Conservation (phyloP, 1,140 invertebrate genomes). For the Ganaspis sp. region DNA sequence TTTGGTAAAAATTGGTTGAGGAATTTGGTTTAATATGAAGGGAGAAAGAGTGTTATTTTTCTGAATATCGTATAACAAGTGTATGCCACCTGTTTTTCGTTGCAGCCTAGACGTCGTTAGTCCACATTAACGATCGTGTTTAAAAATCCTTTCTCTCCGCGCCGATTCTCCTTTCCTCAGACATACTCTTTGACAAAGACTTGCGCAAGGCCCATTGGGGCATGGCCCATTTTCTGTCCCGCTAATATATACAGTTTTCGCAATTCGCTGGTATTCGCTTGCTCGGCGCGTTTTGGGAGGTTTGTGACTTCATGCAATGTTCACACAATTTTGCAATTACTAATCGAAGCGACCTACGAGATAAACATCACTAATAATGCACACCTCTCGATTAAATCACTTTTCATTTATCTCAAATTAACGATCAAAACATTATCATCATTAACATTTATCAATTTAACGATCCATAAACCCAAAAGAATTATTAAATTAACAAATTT, state of each 20-base stretch:
- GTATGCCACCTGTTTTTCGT: not conserved
- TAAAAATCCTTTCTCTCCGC: slow-evolving; percentile 23
- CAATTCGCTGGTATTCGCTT: slow-evolving; percentile 68
- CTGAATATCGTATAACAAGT: not conserved
- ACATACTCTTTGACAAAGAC: slow-evolving; percentile 42
- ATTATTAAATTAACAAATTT: too few species aligned
- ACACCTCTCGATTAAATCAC: not conserved
- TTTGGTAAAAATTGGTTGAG: too few species aligned
- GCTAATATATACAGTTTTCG: slow-evolving; percentile 68
- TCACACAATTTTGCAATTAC: slow-evolving; percentile 35
- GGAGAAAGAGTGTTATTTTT: too few species aligned
- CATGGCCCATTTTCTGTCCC: slow-evolving; percentile 60
- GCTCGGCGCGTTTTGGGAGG: slow-evolving; percentile 67
- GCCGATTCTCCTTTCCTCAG: slow-evolving; percentile 40
- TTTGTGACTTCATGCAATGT: slow-evolving; percentile 32
- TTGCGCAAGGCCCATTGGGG: slow-evolving; percentile 44
- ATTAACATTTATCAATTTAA: too few species aligned
- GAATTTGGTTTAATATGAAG: too few species aligned
- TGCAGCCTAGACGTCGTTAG: not conserved
- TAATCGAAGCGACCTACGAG: slow-evolving; percentile 27
- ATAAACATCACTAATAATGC: not conserved
- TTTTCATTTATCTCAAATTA: not conserved
- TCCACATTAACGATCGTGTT: slow-evolving; percentile 11
- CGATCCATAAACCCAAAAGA: too few species aligned
- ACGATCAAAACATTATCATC: too few species aligned